phyloP scores from a whole-genome alignment of 2,113 vertebrate genomes.

The Phylloscopus trochilus region DNA sequence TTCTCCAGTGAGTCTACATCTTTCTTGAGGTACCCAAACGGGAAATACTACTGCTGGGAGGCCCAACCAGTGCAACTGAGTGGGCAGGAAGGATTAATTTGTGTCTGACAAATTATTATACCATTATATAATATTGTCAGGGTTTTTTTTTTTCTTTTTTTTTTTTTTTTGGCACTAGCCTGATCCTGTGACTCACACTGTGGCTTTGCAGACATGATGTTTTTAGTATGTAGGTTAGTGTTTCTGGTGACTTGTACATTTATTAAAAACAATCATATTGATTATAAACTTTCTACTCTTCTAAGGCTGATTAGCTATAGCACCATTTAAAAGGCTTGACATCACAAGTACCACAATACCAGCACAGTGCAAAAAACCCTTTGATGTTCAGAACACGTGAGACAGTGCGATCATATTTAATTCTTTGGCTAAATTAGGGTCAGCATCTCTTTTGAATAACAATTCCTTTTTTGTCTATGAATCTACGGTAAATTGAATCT shows the following conservation, averaged over 20 bases:
- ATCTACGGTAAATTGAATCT: neutral
- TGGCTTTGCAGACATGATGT: neutral
- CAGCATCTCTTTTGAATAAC: neutral
- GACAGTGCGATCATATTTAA: accelerated
- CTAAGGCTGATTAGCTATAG: neutral
- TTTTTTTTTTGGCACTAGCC: neutral
- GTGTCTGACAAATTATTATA: neutral
- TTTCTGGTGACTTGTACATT: neutral
- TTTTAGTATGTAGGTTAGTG: neutral
- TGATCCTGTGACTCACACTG: neutral
- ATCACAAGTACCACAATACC: neutral
- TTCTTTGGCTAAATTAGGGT: neutral
- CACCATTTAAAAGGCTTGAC: neutral
- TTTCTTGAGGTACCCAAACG: neutral
- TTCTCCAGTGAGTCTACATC: neutral
- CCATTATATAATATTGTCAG: neutral
- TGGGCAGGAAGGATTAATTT: neutral
- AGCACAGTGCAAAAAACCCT: neutral
- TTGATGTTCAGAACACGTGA: neutral
- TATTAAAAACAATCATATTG: neutral
- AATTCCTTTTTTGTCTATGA: neutral
- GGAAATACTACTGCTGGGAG: neutral
- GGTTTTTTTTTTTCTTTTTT: neutral
- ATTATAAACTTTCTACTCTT: neutral
- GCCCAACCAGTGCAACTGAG: neutral